phyloP scores from a whole-genome alignment of 2,113 vertebrate species.

The Mesembrinibis cayennensis region DNA sequence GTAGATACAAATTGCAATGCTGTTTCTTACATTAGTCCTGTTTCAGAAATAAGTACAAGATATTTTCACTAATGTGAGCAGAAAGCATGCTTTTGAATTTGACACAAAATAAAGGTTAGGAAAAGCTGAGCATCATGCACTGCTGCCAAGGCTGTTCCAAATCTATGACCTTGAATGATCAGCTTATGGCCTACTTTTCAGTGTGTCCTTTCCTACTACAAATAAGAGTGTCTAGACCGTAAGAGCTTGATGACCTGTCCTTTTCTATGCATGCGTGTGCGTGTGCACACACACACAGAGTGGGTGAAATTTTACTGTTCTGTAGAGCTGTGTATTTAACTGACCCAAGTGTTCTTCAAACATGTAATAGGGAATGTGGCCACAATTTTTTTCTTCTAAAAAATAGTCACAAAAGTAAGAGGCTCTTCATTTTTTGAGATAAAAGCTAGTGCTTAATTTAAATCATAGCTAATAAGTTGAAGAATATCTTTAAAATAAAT shows the following conservation, averaged over 20 bases:
- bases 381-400: background rate
- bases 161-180: conserved; percentile 5
- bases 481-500: background rate
- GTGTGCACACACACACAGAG: background rate
- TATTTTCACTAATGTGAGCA: background rate
- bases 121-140: background rate
- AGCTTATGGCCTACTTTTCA: background rate
- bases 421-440: background rate
- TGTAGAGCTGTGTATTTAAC: background rate
- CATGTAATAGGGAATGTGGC: background rate
- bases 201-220: background rate
- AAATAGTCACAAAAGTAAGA: background rate
- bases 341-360: background rate
- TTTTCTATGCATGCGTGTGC: rapidly evolving
- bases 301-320: background rate
- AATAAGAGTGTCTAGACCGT: background rate
- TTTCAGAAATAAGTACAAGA: background rate
- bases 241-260: background rate
- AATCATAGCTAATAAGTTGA: background rate
- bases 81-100: background rate
- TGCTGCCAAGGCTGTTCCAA: background rate
- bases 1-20: background rate
- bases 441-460: background rate
- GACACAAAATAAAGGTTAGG: background rate
- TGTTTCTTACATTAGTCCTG: background rate